Evolutionary conservation across 2,888 invertebrate species (phyloP).

Genomic region (Mimumesa dahlbomi): DNA sequence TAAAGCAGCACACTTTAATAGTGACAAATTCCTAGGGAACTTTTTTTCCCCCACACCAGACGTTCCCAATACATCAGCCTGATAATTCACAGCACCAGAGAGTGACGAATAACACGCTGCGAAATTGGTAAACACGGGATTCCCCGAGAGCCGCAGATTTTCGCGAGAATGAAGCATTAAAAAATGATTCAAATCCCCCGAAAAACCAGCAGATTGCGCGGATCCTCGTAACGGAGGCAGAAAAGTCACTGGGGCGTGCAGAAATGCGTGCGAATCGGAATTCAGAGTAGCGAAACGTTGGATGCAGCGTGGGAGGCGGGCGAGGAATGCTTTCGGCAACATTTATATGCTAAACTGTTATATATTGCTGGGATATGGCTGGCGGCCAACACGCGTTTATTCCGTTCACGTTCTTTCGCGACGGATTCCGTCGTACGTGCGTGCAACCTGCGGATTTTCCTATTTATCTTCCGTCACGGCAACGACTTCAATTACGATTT

Average conservation of each 20-base stretch:
- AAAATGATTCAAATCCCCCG: no score
- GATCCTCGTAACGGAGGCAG: no score
- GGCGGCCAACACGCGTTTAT: conserved; percentile 45
- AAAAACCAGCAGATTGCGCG: no score
- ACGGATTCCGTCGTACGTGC: conserved; percentile 19
- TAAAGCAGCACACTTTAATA: no score
- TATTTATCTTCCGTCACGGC: neutral
- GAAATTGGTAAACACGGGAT: no score
- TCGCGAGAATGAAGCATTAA: no score
- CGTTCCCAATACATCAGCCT: no score
- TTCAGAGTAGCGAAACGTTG: neutral
- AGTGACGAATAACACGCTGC: no score
- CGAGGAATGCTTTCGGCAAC: conserved; percentile 37
- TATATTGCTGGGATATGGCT: conserved; percentile 56
- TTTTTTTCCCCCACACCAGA: no score
- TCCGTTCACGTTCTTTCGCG: conserved; percentile 22
- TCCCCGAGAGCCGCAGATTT: no score
- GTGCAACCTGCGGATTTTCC: conserved; percentile 4
- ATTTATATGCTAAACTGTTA: conserved; percentile 64
- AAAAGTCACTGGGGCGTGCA: neutral
- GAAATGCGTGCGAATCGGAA: neutral
- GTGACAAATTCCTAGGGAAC: no score
- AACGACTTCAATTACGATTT: neutral
- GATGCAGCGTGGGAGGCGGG: neutral
- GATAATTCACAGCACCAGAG: no score